Evolutionary conservation across 2,888 invertebrate species (phyloP).

Genomic region (Volucella zonaria): DNA sequence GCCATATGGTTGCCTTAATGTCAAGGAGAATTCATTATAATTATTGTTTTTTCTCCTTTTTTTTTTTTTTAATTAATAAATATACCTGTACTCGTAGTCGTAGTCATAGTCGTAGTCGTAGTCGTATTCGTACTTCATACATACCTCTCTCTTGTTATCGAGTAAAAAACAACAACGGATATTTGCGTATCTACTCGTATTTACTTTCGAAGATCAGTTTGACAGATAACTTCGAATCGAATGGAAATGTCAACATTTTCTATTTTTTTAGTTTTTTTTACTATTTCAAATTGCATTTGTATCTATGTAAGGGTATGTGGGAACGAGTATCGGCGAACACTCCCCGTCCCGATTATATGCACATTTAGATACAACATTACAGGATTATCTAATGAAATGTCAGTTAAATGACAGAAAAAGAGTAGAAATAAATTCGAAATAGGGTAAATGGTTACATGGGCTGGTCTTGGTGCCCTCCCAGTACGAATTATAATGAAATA

Average conservation of each 20-base stretch:
- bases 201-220: constrained; percentile 51
- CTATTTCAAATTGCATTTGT: constrained; percentile 7
- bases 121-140: no score
- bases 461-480: constrained; percentile 21
- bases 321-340: background rate
- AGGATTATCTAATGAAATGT: constrained; percentile 52
- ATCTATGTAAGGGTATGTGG: background rate
- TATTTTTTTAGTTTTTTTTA: background rate
- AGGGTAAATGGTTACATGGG: constrained; percentile 15
- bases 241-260: constrained; percentile 29
- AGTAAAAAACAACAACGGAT: constrained; percentile 5
- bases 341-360: constrained; percentile 33
- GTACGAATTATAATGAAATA: background rate
- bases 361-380: constrained; percentile 6
- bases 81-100: background rate
- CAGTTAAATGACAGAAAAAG: constrained; percentile 51
- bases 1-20: constrained; percentile 64
- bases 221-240: constrained; percentile 57
- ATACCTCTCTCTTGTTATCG: constrained; percentile 4
- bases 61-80: constrained; percentile 62
- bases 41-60: no score
- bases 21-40: constrained; percentile 41
- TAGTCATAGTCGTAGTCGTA: no score
- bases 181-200: constrained; percentile 9
- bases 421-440: constrained; percentile 22